Evolutionary conservation across 30 jellyfish, hydroid and myxozoan species (phyloP), one percentile per base, ranked within the genome.

Genomic region (Phacellophora camtschatica): DNA sequence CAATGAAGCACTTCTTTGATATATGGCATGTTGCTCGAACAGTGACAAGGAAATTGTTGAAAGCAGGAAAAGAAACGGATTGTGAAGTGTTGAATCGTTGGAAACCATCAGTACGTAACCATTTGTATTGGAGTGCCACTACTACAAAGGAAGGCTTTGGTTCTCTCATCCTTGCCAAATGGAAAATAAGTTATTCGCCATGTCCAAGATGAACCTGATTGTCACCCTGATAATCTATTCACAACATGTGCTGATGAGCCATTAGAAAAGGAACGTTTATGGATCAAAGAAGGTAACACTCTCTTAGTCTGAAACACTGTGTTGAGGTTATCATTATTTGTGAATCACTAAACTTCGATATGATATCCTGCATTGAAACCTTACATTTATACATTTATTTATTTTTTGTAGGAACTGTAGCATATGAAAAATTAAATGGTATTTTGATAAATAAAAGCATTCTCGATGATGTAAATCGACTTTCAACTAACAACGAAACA

Each of bases 21-120:
- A 56, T 77, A 12, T 77, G 89, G 89, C 89, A 77, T 77, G 77
- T 57, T 57, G 80, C 89, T 11, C 45, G 81, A 2, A 22, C 81
- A 3, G 39, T 61, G 12, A 59, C 70, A 20, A 77, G 59, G 54
- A 77, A 41, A 42, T 16, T 56, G 16, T 23, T 39, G 79, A 36
- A 77, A 48, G 89, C 71, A 9, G 70, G 71, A 2, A 62, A 39
- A 36, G 79, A 70, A 31, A 70, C 23, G 51, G 84, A 42, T 45
- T 45, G 27, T 70, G 57, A 29, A 49, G 48, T 43, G 15, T 31
- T 65, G 23, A 65, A 22, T 33, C 50, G 37, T 23, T 65, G 79
- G 79, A 39, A 22, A n/a, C 19, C 59, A 28, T 41, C 79, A 36
- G 28, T 65, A 19, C 79, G 79, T 6, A 65, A 65, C 54, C 79